Conservation (phyloP, 2,888 invertebrate genomes). For the Hecatera dysodea region DNA sequence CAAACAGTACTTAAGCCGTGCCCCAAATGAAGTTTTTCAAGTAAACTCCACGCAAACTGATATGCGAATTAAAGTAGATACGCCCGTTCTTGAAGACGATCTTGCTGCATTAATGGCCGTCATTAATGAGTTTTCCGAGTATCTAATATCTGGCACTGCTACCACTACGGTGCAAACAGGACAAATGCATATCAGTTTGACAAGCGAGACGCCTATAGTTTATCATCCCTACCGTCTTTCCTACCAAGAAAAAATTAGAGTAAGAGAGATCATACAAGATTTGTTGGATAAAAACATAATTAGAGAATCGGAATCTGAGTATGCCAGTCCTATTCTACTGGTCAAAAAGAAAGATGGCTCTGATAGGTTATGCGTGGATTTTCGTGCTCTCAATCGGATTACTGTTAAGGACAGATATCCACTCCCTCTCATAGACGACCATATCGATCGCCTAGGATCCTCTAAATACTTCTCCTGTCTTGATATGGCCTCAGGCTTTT, state of each 20-base stretch:
- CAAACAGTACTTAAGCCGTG: no score
- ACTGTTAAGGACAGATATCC: conserved; percentile 8
- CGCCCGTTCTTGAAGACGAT: no score
- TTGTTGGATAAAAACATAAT: conserved; percentile 8
- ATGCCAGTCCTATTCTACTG: conserved; percentile 17
- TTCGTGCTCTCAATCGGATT: conserved; percentile 5
- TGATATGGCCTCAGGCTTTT: background rate
- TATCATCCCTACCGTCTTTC: background rate
- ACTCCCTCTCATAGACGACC: conserved; percentile 6
- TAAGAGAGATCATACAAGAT: conserved; percentile 6
- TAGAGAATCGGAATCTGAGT: conserved; percentile 6
- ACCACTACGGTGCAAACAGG: no score
- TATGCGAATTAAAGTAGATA: no score
- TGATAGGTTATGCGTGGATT: conserved; percentile 8
- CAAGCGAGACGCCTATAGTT: no score
- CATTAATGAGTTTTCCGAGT: no score
- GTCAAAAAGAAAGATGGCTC: conserved; percentile 23
- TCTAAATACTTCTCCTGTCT: background rate
- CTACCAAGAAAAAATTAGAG: conserved; percentile 15
- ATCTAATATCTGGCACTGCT: no score
- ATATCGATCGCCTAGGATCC: conserved; percentile 3
- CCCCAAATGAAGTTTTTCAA: no score
- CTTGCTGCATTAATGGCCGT: no score
- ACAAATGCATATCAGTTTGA: no score
- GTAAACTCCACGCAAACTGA: no score